These are phyloP conservation scores for Drosophila santomea DNA, from an alignment of 1,140 invertebrate genomes.

Conservation along the genomic window DNA sequence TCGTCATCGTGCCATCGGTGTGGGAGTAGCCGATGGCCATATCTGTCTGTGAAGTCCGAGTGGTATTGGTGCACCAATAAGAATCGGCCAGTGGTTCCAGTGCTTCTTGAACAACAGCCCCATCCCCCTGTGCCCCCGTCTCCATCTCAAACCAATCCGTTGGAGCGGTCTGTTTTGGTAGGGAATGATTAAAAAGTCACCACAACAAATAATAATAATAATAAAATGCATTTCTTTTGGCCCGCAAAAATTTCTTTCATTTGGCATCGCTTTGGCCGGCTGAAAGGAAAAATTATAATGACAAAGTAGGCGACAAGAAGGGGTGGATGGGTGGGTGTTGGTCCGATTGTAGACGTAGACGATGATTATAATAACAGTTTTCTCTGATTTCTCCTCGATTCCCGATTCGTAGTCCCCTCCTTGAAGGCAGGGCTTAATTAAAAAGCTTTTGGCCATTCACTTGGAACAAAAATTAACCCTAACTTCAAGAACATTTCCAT, in stretches of 20 bases:
- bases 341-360: slow-evolving; percentile 27
- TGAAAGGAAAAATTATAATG: slow-evolving; percentile 72
- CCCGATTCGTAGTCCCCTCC: slow-evolving; percentile 50
- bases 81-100: slow-evolving; percentile 30
- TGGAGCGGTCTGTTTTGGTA: background rate
- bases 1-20: slow-evolving; percentile 37
- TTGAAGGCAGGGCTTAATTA: slow-evolving; percentile 70
- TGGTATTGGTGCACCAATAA: slow-evolving; percentile 63
- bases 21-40: slow-evolving; percentile 47
- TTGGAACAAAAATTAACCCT: slow-evolving; percentile 7
- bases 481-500: background rate
- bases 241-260: slow-evolving; percentile 33
- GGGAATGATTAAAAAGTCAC: slow-evolving; percentile 72
- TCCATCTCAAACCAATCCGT: background rate
- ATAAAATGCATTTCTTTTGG: slow-evolving; percentile 77
- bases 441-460: slow-evolving; percentile 67
- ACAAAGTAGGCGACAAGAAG: slow-evolving; percentile 73
- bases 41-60: slow-evolving; percentile 24
- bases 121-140: background rate
- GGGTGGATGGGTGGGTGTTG: slow-evolving; percentile 15
- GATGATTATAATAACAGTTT: slow-evolving; percentile 78
- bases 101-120: slow-evolving; percentile 16
- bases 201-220: slow-evolving; percentile 68
- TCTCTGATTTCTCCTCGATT: slow-evolving; percentile 60
- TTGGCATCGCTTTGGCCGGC: slow-evolving; percentile 48